A percentile compares a stretch with the other conserved stretches of the same genome.
These are phyloP conservation scores for Pilophorus perplexus DNA, from an alignment of 2,888 invertebrate species.

Conservation along the genomic window DNA sequence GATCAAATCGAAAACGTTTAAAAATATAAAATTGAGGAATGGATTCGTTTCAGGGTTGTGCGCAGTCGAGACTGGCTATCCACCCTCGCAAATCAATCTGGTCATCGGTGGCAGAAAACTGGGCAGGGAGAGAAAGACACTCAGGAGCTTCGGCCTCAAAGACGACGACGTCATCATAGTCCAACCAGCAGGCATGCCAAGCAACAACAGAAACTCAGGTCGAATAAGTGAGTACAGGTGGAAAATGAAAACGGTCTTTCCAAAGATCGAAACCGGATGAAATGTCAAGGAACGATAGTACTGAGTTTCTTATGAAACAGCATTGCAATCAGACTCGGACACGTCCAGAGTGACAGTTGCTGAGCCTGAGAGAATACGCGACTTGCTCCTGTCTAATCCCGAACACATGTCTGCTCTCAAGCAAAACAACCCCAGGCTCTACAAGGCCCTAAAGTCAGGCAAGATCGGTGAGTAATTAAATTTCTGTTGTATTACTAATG, in stretches of 20 bases:
- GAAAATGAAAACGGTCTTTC: not conserved
- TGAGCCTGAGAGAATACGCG: slow-evolving; percentile 65
- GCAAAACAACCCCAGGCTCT: slow-evolving; percentile 88
- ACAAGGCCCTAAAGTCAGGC: slow-evolving; percentile 84
- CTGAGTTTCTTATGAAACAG: not conserved
- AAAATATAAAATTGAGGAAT: no score
- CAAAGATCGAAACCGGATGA: no score
- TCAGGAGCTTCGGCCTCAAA: slow-evolving; percentile 77
- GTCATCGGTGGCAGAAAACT: slow-evolving; percentile 84
- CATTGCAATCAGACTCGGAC: not conserved
- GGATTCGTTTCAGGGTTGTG: no score
- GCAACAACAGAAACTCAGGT: slow-evolving; percentile 47
- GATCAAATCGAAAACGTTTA: no score
- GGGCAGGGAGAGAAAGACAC: slow-evolving; percentile 75
- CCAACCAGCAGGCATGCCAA: slow-evolving; percentile 63
- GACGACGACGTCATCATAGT: slow-evolving; percentile 88
- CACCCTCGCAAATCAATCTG: slow-evolving; percentile 76
- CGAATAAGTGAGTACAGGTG: slow-evolving; percentile 23
- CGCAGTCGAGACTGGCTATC: slow-evolving; percentile 82
- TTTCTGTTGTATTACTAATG: no score
- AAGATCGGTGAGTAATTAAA: slow-evolving; percentile 63
- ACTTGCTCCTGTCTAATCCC: slow-evolving; percentile 85
- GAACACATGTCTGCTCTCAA: slow-evolving; percentile 85
- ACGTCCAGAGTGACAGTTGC: slow-evolving; percentile 25
- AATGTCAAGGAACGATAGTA: no score